A percentile compares a stretch with the other conserved stretches of the same genome.
Conservation (phyloP, 2,888 invertebrate species). For the Biston betularia region DNA sequence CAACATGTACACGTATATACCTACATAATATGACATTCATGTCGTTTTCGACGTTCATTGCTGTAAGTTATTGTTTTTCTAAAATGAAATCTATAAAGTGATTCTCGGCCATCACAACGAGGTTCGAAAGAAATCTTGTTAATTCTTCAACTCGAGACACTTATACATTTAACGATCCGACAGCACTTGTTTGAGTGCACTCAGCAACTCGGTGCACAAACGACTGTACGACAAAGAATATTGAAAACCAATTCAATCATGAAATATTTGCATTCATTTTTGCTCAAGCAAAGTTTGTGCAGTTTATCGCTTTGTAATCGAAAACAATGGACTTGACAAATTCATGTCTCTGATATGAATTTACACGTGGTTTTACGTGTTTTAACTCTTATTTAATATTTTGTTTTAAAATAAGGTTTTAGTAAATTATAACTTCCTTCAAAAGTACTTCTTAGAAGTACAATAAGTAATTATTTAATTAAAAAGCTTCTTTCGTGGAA, state of each 20-base stretch:
- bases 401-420: no score
- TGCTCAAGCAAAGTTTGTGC: background rate
- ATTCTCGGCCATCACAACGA: no score
- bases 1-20: no score
- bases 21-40: no score
- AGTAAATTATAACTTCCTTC: background rate
- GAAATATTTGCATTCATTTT: background rate
- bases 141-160: background rate
- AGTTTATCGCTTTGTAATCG: background rate
- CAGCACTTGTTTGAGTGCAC: conserved; percentile 2
- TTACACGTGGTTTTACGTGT: no score
- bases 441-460: background rate
- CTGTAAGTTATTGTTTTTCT: no score
- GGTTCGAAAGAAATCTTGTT: no score
- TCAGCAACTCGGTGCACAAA: conserved; percentile 2
- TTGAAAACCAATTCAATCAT: conserved; percentile 10
- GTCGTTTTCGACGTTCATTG: no score
- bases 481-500: conserved; percentile 3
- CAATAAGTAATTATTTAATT: background rate
- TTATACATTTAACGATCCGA: background rate
- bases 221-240: conserved; percentile 10
- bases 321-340: background rate
- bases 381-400: no score
- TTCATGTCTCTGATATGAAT: no score
- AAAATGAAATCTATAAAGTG: no score